Evolutionary conservation across 2,888 invertebrate genomes (phyloP).

Genomic region (Lumbricus terrestris): DNA sequence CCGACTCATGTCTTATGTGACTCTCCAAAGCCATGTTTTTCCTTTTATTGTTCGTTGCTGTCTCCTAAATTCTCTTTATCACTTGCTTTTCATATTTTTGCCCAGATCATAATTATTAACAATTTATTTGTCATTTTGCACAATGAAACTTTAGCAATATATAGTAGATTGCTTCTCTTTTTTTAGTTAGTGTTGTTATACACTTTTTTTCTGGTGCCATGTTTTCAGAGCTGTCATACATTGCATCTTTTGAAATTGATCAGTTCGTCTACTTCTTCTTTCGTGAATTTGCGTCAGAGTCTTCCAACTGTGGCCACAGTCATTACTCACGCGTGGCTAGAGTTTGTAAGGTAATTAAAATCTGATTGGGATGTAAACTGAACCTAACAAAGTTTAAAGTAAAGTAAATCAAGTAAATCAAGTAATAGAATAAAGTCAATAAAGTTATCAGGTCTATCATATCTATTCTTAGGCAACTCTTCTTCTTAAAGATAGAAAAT

Average conservation of each 20-base stretch:
- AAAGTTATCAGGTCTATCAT: neutral
- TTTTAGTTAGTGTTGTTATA: neutral
- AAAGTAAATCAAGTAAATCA: too few relatives aligned
- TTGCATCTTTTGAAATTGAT: constrained; percentile 15
- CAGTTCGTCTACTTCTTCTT: constrained; percentile 15
- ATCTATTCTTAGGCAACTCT: neutral
- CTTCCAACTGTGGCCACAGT: neutral
- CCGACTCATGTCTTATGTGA: too few relatives aligned
- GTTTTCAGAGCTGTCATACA: neutral
- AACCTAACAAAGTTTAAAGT: too few relatives aligned
- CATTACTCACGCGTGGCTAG: constrained; percentile 3
- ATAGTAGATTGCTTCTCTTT: too few relatives aligned
- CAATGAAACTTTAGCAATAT: too few relatives aligned
- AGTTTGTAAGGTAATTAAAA: constrained; percentile 8
- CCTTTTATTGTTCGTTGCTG: too few relatives aligned
- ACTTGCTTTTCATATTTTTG: too few relatives aligned
- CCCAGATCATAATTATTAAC: too few relatives aligned
- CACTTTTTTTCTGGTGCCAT: neutral
- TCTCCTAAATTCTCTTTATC: too few relatives aligned
- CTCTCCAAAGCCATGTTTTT: too few relatives aligned
- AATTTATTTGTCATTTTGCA: too few relatives aligned
- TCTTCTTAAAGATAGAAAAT: neutral
- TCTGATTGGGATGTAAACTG: neutral
- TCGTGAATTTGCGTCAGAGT: neutral
- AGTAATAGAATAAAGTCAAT: too few relatives aligned